Evolutionary conservation across 1,140 invertebrate species (phyloP).

Genomic region (Spodoptera frugiperda): DNA sequence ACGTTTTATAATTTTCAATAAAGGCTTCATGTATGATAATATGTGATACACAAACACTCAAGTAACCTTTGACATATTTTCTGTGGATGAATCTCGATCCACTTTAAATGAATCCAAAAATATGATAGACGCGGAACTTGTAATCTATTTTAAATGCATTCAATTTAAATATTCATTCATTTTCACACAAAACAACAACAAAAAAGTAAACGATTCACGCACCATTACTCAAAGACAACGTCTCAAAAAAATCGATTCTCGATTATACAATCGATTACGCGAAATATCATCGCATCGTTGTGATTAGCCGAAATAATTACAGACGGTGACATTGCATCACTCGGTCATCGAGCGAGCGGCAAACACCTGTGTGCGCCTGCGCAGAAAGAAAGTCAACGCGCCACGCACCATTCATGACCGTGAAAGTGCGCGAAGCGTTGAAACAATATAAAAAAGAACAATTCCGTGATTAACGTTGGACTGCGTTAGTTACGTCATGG

Average conservation of each 20-base stretch:
- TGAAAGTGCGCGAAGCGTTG: slow-evolving; percentile 65
- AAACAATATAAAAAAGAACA: slow-evolving; percentile 66
- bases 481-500: slow-evolving; percentile 47
- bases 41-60: no score
- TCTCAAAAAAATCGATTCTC: not conserved
- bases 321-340: slow-evolving; percentile 45
- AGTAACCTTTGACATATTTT: no score
- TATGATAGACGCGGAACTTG: no score
- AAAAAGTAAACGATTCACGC: slow-evolving; percentile 5
- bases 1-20: no score
- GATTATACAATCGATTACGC: slow-evolving; percentile 35
- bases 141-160: no score
- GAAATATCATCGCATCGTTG: slow-evolving; percentile 17
- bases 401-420: slow-evolving; percentile 63
- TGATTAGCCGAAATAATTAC: slow-evolving; percentile 49
- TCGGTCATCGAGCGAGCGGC: slow-evolving; percentile 38
- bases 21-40: no score
- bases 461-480: slow-evolving; percentile 57
- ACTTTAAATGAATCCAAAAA: not conserved
- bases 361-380: slow-evolving; percentile 47
- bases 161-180: no score
- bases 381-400: slow-evolving; percentile 64
- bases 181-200: no score
- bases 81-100: not conserved
- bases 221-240: not conserved